phyloP scores from a whole-genome alignment of 2,888 invertebrate species.

The Teleiodes luculella region DNA sequence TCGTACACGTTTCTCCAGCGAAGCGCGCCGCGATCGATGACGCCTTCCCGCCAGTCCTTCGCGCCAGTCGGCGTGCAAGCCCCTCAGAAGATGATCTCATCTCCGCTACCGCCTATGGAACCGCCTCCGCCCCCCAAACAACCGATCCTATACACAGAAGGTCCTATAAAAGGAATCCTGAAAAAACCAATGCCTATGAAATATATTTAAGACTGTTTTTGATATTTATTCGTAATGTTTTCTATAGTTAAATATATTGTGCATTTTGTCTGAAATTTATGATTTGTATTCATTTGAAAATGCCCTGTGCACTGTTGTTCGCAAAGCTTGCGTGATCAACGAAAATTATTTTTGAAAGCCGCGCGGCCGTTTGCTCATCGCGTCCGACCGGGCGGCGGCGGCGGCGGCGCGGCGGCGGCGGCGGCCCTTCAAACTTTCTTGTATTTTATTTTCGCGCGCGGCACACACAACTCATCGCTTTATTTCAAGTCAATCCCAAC shows the following conservation, averaged over 20 bases:
- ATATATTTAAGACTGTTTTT: conserved; percentile 45
- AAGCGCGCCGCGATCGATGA: conserved; percentile 10
- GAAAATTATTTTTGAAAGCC: too few relatives aligned
- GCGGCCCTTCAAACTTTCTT: too few relatives aligned
- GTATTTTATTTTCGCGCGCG: too few relatives aligned
- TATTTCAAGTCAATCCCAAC: too few relatives aligned
- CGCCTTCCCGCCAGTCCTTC: conserved; percentile 21
- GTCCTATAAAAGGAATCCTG: conserved; percentile 62
- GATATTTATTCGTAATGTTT: background rate
- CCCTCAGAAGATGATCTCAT: conserved; percentile 37
- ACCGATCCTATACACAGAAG: conserved; percentile 30
- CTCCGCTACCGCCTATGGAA: conserved; percentile 44
- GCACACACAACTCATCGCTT: too few relatives aligned
- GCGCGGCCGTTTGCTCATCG: too few relatives aligned
- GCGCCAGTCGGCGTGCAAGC: background rate
- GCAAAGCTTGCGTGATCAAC: too few relatives aligned
- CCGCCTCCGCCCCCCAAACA: conserved; percentile 44
- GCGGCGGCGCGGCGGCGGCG: too few relatives aligned
- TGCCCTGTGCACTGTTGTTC: too few relatives aligned
- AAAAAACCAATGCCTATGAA: conserved; percentile 74
- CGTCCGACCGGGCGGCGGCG: too few relatives aligned
- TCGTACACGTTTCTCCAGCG: conserved; percentile 59
- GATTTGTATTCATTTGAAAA: too few relatives aligned
- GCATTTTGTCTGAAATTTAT: background rate
- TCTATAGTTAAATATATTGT: conserved; percentile 15